A percentile compares a stretch with the other conserved stretches of the same genome.
Conservation (phyloP, 53 echinoderm and acorn worm genomes). For the Holothuria scabra region DNA sequence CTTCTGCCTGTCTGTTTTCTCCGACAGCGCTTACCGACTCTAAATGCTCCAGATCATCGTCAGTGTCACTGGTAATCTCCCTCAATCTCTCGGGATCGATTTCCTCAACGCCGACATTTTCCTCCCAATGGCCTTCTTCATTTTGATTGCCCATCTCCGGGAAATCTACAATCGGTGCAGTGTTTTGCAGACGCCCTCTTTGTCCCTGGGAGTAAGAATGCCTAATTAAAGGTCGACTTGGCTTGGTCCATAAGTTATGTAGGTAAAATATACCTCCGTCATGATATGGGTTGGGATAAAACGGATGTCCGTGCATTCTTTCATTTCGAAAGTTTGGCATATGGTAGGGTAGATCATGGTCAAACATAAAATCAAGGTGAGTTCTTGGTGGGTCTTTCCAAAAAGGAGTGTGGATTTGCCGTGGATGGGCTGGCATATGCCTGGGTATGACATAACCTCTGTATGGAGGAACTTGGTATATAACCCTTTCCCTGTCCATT, state of each 20-base stretch:
- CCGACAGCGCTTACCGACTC: neutral
- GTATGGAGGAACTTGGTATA: neutral
- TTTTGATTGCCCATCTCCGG: neutral
- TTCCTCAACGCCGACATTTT: neutral
- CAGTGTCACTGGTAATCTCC: neutral
- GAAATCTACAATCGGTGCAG: constrained; percentile 22
- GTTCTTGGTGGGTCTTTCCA: neutral
- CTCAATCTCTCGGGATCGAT: neutral
- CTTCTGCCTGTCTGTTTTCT: neutral
- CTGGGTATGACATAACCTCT: neutral
- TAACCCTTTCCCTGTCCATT: neutral
- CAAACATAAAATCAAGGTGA: neutral
- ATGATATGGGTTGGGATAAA: neutral
- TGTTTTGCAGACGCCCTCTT: neutral
- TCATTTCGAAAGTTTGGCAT: neutral
- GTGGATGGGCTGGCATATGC: constrained; percentile 6
- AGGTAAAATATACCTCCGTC: neutral
- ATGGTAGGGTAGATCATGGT: neutral
- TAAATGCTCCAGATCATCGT: neutral
- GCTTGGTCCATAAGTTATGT: neutral
- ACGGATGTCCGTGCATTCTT: neutral
- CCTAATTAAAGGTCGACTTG: neutral
- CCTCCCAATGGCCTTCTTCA: neutral
- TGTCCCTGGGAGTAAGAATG: neutral
- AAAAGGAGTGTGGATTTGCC: neutral